phyloP scores from a whole-genome alignment of 2,797 vertebrate species.

The Sebastiscus albofasciatus region DNA sequence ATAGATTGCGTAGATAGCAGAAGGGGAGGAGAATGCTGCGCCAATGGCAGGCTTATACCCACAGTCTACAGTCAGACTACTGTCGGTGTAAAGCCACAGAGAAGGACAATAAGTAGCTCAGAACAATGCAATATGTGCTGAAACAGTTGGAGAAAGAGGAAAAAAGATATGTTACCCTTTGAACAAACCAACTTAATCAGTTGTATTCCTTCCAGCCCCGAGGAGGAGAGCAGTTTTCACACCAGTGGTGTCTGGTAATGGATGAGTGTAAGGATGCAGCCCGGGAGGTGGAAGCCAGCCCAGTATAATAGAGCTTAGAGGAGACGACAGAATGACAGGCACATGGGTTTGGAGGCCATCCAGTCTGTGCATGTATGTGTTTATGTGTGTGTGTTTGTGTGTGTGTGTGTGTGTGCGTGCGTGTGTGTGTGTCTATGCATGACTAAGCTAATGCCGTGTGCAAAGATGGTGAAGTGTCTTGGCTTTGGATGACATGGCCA shows the following conservation, averaged over 20 bases:
- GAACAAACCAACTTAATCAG: conserved; percentile 24
- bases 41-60: not conserved
- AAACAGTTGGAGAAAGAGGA: not conserved
- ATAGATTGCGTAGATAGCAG: not conserved
- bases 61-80: not conserved
- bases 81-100: not conserved
- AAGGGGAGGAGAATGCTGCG: not conserved
- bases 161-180: not conserved
- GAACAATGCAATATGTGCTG: not conserved
- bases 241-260: conserved; percentile 21
- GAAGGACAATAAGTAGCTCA: not conserved
- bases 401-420: not conserved
- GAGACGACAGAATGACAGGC: conserved; percentile 29
- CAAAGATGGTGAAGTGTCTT: conserved; percentile 37
- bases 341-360: conserved; percentile 29
- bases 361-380: not conserved
- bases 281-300: conserved; percentile 33
- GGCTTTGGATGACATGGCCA: conserved; percentile 26
- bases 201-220: not conserved
- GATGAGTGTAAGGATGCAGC: conserved; percentile 23
- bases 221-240: conserved; percentile 9
- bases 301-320: conserved; percentile 27
- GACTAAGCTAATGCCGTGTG: conserved; percentile 22
- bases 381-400: not conserved
- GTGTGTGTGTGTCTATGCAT: not conserved